A percentile compares a stretch with the other conserved stretches of the same genome.
Evolutionary conservation across 1,140 invertebrate genomes (phyloP).

Genomic region (Ridgeia piscesae): DNA sequence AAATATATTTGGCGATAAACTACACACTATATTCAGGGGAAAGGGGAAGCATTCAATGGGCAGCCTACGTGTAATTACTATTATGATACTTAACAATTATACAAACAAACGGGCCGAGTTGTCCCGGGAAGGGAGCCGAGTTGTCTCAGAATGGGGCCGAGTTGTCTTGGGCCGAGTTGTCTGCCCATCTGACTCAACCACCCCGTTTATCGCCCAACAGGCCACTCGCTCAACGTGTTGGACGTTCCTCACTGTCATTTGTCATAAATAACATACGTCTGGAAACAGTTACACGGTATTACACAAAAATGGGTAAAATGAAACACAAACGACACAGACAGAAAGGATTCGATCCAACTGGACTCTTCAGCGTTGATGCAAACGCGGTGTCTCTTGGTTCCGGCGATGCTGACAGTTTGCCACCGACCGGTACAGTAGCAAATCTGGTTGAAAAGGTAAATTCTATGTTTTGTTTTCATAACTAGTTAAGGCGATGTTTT

Average conservation of each 20-base stretch:
- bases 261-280: background rate
- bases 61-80: too few species aligned
- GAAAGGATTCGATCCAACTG: background rate
- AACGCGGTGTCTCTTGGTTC: background rate
- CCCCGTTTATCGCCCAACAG: background rate
- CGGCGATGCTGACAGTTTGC: background rate
- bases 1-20: too few species aligned
- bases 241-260: background rate
- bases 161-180: too few species aligned
- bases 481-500: too few species aligned
- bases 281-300: background rate
- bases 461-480: background rate
- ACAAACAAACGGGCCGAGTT: too few species aligned
- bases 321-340: background rate
- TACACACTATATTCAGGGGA: too few species aligned
- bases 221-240: background rate
- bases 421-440: conserved; percentile 1
- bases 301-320: background rate
- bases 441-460: conserved; percentile 15
- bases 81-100: too few species aligned
- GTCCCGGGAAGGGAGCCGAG: too few species aligned
- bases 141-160: too few species aligned
- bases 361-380: background rate
- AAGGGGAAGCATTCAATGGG: too few species aligned
- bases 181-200: too few species aligned